Percentiles rank a stretch among this genome's conserved stretches.
Evolutionary conservation across 2,113 vertebrate genomes (phyloP).

Genomic region (Corydoras sp.): DNA sequence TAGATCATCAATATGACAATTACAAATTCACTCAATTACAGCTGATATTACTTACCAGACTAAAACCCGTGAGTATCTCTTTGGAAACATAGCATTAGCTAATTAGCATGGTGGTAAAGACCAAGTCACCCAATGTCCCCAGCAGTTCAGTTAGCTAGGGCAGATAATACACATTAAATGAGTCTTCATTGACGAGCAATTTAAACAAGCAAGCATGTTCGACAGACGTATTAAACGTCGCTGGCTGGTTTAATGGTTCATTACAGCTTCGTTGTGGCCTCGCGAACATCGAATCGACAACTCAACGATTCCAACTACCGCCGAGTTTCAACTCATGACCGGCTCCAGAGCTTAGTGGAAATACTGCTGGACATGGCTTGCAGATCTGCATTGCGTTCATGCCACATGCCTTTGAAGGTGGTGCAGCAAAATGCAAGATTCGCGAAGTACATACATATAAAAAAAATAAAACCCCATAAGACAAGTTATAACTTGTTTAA

Average conservation of each 20-base stretch:
- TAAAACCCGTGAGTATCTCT: slow-evolving; percentile 13
- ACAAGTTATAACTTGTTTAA: too few relatives aligned
- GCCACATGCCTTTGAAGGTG: too few relatives aligned
- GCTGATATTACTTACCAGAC: slow-evolving; percentile 22
- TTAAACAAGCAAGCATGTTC: neutral
- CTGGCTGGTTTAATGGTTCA: neutral
- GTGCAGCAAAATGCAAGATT: too few relatives aligned
- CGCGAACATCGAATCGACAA: neutral
- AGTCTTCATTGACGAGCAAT: slow-evolving; percentile 7
- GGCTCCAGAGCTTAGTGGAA: neutral
- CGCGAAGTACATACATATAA: too few relatives aligned
- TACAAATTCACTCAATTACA: neutral
- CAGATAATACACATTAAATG: neutral
- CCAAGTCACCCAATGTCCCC: slow-evolving; percentile 5
- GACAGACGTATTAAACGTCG: too few relatives aligned
- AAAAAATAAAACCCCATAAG: too few relatives aligned
- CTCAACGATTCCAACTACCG: neutral
- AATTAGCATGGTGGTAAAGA: slow-evolving; percentile 13
- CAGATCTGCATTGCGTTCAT: neutral
- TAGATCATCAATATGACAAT: neutral
- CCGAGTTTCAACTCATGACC: neutral
- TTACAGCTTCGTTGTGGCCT: neutral
- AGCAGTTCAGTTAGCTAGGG: neutral
- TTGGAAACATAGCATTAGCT: slow-evolving; percentile 36
- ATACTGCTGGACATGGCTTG: neutral